Conservation (phyloP, 2,888 invertebrate species). For the Diachrysia chrysitis region DNA sequence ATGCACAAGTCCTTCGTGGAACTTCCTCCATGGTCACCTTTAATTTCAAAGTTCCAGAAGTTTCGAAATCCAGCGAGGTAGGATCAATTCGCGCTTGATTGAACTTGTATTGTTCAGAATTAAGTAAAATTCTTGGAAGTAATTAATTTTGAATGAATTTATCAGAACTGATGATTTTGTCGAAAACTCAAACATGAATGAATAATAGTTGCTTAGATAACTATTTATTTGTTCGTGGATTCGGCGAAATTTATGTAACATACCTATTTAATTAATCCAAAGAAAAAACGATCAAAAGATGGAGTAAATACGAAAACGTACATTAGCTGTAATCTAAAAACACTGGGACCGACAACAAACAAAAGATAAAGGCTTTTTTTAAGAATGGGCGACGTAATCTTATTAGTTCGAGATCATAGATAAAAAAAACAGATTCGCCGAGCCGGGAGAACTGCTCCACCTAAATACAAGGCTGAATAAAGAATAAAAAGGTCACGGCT, state of each 20-base stretch:
- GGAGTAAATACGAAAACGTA: conserved; percentile 5
- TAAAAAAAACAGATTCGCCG: conserved; percentile 17
- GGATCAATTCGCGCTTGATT: conserved; percentile 15
- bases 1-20: background rate
- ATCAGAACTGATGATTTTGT: conserved; percentile 1
- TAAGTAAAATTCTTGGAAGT: conserved; percentile 16
- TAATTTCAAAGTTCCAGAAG: conserved; percentile 17
- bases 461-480: conserved; percentile 15
- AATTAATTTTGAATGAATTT: conserved; percentile 20
- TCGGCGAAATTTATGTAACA: background rate
- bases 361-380: conserved; percentile 20
- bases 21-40: conserved; percentile 18
- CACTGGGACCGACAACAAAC: conserved; percentile 15
- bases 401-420: conserved; percentile 30
- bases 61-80: conserved; percentile 19
- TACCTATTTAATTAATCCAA: background rate
- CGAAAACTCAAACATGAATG: background rate
- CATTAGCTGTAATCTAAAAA: conserved; percentile 21
- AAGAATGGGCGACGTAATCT: conserved; percentile 27
- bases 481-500: conserved; percentile 24
- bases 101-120: conserved; percentile 12
- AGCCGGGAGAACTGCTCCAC: conserved; percentile 10
- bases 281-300: background rate
- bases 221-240: background rate
- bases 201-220: background rate